These are phyloP conservation scores for Gymnorhina tibicen DNA, from an alignment of 2,113 vertebrate species.

Conservation along the genomic window DNA sequence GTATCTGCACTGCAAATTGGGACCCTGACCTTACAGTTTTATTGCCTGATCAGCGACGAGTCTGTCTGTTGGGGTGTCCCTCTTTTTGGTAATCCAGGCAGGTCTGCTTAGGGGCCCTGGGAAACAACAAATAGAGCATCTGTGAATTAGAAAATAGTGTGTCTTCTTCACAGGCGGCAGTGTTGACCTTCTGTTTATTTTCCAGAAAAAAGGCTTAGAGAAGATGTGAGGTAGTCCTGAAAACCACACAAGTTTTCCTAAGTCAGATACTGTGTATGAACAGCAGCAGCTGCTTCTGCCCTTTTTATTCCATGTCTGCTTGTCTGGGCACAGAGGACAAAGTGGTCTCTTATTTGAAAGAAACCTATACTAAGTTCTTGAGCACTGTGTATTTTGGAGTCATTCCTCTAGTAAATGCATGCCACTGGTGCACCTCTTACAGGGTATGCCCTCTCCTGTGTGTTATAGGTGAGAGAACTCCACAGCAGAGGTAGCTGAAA, in stretches of 20 bases:
- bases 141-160: neutral
- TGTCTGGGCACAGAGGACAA: neutral
- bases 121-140: neutral
- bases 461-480: neutral
- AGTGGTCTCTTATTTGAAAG: conserved; percentile 20
- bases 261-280: neutral
- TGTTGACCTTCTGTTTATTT: conserved; percentile 22
- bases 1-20: neutral
- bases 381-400: conserved; percentile 40
- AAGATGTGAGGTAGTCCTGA: neutral
- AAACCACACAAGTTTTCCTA: neutral
- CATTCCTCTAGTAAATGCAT: conserved; percentile 24
- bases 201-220: neutral
- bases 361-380: neutral
- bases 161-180: neutral
- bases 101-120: neutral
- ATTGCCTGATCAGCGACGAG: neutral
- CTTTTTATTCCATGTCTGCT: neutral
- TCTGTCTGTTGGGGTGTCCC: neutral
- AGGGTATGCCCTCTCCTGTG: neutral
- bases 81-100: neutral
- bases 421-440: neutral
- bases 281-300: neutral
- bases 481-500: neutral
- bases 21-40: neutral